These are phyloP conservation scores for Grammomys dolichurus DNA, from an alignment of 2,113 vertebrate genomes.

Conservation along the genomic window DNA sequence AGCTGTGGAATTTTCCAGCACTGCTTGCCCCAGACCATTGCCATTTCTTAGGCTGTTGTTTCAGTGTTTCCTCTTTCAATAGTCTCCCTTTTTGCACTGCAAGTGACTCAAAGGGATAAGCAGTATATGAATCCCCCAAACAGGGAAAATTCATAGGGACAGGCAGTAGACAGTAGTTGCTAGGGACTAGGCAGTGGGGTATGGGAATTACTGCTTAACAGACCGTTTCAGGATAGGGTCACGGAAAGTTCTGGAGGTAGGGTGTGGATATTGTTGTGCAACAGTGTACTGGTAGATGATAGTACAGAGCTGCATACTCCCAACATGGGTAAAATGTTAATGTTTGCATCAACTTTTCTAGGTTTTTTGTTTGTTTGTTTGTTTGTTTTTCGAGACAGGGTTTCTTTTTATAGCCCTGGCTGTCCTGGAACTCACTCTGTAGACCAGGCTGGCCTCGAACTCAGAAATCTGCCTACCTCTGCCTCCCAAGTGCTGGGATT, in stretches of 20 bases:
- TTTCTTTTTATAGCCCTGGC: too few relatives aligned
- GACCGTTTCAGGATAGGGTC: background rate
- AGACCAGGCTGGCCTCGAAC: too few relatives aligned
- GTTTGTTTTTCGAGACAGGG: too few relatives aligned
- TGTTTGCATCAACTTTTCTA: background rate
- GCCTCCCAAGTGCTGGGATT: too few relatives aligned
- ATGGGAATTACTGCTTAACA: too few relatives aligned
- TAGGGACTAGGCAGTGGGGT: background rate
- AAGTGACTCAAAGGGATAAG: background rate
- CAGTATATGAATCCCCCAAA: rapidly evolving
- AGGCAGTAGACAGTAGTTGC: background rate
- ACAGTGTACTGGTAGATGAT: background rate
- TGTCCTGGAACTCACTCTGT: too few relatives aligned
- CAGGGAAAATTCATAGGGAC: rapidly evolving
- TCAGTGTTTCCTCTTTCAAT: background rate
- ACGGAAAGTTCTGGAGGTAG: background rate
- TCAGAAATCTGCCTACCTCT: too few relatives aligned
- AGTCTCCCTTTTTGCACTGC: background rate
- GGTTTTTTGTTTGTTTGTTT: background rate
- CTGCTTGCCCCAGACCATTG: background rate
- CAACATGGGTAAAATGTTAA: background rate
- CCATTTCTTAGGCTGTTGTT: too few relatives aligned
- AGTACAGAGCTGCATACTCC: background rate
- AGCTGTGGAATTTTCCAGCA: background rate
- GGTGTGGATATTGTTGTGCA: background rate